A percentile compares a stretch with the other conserved stretches of the same genome.
Conservation (phyloP, 2,797 vertebrate species). For the Micrastur ruficollis region DNA sequence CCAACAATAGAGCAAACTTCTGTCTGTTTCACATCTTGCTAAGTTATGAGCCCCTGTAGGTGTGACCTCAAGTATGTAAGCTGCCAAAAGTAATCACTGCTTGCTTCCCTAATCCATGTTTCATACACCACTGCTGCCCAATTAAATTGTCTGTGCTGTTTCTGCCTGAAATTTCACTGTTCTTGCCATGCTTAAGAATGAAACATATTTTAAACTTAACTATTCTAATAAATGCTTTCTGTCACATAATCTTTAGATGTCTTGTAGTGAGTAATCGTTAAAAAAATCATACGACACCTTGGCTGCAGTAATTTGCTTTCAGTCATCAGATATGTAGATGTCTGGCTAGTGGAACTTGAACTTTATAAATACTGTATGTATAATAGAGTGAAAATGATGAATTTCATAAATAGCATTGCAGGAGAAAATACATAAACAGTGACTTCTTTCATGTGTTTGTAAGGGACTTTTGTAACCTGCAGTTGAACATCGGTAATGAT, state of each 20-base stretch:
- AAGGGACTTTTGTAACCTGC: neutral
- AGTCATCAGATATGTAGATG: neutral
- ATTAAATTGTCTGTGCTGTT: constrained; percentile 15
- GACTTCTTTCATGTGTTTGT: neutral
- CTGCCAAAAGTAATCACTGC: constrained; percentile 54
- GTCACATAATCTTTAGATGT: neutral
- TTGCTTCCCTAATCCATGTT: constrained; percentile 46
- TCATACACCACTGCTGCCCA: neutral
- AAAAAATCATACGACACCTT: neutral
- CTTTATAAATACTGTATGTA: neutral
- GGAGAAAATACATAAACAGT: neutral
- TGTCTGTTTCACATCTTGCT: constrained; percentile 49
- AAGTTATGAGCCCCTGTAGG: constrained; percentile 56
- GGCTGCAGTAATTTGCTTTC: constrained; percentile 30
- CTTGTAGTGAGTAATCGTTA: neutral
- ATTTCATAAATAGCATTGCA: neutral
- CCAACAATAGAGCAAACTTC: neutral
- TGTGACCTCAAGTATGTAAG: constrained; percentile 53
- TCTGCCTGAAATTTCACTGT: neutral
- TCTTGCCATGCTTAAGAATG: neutral
- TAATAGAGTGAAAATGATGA: constrained; percentile 19
- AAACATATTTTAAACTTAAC: neutral
- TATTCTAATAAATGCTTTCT: neutral
- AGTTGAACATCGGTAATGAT: neutral
- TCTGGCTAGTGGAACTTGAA: neutral